Evolutionary conservation across 2,888 invertebrate species (phyloP).

Genomic region (Pachycephus smyrnensis): DNA sequence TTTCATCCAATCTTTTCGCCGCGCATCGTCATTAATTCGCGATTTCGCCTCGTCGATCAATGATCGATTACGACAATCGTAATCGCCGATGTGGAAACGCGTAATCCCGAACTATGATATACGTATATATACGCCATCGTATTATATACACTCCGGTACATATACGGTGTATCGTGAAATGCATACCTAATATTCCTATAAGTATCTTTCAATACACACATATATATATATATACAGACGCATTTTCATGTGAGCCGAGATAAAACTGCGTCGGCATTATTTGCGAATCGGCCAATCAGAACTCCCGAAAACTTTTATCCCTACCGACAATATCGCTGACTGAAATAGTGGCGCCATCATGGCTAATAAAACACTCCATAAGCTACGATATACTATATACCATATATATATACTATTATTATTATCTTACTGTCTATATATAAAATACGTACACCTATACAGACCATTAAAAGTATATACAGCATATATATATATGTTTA

Average conservation of each 20-base stretch:
- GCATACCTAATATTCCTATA: neutral
- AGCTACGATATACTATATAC: slow-evolving; percentile 39
- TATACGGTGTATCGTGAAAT: neutral
- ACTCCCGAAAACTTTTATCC: neutral
- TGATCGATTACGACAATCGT: slow-evolving; percentile 43
- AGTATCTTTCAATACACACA: neutral
- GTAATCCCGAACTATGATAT: neutral
- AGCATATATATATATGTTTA: neutral
- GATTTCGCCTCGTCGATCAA: slow-evolving; percentile 30
- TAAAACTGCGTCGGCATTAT: neutral
- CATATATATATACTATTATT: neutral
- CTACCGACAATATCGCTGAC: slow-evolving; percentile 45
- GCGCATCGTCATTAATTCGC: slow-evolving; percentile 40
- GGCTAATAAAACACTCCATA: slow-evolving; percentile 52
- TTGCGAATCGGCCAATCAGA: neutral
- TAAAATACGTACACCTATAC: neutral
- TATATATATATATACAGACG: neutral
- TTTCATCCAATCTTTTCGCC: slow-evolving; percentile 27
- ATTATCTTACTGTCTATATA: neutral
- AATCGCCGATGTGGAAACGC: slow-evolving; percentile 38
- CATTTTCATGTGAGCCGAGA: neutral
- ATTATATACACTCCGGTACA: neutral
- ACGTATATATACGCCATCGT: neutral
- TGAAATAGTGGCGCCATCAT: slow-evolving; percentile 39
- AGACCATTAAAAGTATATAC: neutral